Evolutionary conservation across 2,888 invertebrate species (phyloP).

Genomic region (Eumacrocentrus americanus): DNA sequence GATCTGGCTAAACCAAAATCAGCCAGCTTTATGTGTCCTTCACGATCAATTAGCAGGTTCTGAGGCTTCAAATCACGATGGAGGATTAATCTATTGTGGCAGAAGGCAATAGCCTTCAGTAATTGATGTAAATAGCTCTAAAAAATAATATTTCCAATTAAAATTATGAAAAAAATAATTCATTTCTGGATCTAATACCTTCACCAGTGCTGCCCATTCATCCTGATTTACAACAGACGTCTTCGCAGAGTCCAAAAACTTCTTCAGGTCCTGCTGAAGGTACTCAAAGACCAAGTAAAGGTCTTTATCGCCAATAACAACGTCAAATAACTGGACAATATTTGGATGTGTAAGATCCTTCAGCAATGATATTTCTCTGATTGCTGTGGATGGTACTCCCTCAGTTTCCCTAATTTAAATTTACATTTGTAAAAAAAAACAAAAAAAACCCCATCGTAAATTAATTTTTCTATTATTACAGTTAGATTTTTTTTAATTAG

Average conservation of each 20-base stretch:
- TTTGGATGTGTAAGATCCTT: slow-evolving; percentile 89
- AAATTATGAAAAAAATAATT: slow-evolving; percentile 6
- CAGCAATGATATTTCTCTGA: slow-evolving; percentile 92
- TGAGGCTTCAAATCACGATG: slow-evolving; percentile 96
- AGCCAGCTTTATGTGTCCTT: slow-evolving; percentile 90
- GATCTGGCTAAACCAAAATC: slow-evolving; percentile 96
- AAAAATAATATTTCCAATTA: too few relatives aligned
- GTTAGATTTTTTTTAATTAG: slow-evolving; percentile 37
- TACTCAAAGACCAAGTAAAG: slow-evolving; percentile 95
- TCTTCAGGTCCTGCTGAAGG: slow-evolving; percentile 90
- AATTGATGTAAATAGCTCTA: slow-evolving; percentile 85
- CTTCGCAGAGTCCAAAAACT: slow-evolving; percentile 78
- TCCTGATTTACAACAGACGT: slow-evolving; percentile 68
- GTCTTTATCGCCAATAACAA: slow-evolving; percentile 83
- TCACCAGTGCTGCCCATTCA: slow-evolving; percentile 59
- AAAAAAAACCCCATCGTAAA: neutral
- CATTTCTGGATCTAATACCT: slow-evolving; percentile 63
- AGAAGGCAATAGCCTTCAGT: slow-evolving; percentile 84
- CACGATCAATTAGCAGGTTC: slow-evolving; percentile 87
- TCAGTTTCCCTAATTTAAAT: slow-evolving; percentile 79
- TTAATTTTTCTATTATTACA: neutral
- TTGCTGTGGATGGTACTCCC: slow-evolving; percentile 96
- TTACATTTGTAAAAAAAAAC: slow-evolving; percentile 22
- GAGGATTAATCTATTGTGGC: slow-evolving; percentile 86
- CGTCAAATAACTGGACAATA: slow-evolving; percentile 88